These are phyloP conservation scores for Oxygymnocypris stewartii DNA, from an alignment of 2,113 vertebrate species.

Conservation along the genomic window DNA sequence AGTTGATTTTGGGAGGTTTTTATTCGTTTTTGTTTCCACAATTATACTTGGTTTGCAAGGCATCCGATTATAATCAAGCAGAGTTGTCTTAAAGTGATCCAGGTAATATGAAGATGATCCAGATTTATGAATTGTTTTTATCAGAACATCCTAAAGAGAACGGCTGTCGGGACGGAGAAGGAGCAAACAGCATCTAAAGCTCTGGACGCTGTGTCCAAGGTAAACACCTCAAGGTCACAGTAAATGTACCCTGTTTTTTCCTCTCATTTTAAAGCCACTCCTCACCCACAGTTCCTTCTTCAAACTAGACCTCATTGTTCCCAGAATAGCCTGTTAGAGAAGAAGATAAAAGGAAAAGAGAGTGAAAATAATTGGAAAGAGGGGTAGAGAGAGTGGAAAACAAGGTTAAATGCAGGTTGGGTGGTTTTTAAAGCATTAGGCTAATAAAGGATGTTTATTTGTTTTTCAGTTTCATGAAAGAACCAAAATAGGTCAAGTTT, in stretches of 20 bases:
- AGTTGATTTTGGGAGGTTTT: background rate
- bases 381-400: background rate
- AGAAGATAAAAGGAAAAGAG: conserved; percentile 6
- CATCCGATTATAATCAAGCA: background rate
- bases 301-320: conserved; percentile 53
- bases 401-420: background rate
- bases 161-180: conserved; percentile 77
- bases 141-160: conserved; percentile 86
- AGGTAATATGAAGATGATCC: background rate
- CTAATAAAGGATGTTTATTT: background rate
- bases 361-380: background rate
- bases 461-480: background rate
- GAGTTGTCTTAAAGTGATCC: background rate
- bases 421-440: background rate
- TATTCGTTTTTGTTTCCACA: background rate
- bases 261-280: background rate
- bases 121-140: conserved; percentile 41
- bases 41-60: background rate
- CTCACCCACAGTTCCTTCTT: background rate
- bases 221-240: conserved; percentile 59
- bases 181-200: conserved; percentile 83
- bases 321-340: conserved; percentile 55
- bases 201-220: conserved; percentile 82
- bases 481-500: background rate
- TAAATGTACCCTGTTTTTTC: background rate